These are phyloP conservation scores for Sinotaia quadrata DNA, from an alignment of 2,888 invertebrate species.

Conservation along the genomic window DNA sequence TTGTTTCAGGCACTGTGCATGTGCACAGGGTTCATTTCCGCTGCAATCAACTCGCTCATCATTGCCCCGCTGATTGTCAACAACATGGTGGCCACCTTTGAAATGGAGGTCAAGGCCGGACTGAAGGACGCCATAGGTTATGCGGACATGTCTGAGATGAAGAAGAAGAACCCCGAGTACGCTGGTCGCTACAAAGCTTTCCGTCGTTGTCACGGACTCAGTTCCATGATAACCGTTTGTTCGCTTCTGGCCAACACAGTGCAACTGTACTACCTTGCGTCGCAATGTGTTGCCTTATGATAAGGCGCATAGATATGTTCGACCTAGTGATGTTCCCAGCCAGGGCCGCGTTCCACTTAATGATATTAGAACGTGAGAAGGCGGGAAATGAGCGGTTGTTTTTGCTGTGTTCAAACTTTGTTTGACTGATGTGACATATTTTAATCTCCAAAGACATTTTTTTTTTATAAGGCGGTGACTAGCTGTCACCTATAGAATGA, in stretches of 20 bases:
- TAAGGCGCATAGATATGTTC: not conserved
- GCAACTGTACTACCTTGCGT: slow-evolving; percentile 48
- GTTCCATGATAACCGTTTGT: slow-evolving; percentile 44
- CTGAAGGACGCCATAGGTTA: slow-evolving; percentile 50
- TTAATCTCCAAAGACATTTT: not conserved
- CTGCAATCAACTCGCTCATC: slow-evolving; percentile 47
- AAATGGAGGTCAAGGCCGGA: slow-evolving; percentile 49
- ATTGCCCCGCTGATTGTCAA: slow-evolving; percentile 49
- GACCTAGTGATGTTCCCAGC: not conserved
- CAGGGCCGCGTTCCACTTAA: no score
- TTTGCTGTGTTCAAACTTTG: no score
- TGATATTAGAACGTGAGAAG: not conserved
- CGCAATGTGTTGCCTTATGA: slow-evolving; percentile 30
- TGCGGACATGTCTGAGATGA: slow-evolving; percentile 48
- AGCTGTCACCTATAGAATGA: no score
- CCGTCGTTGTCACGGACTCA: slow-evolving; percentile 46
- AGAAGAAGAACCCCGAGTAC: slow-evolving; percentile 47
- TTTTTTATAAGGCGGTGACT: no score
- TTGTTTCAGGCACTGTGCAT: slow-evolving; percentile 44
- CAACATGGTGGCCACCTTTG: slow-evolving; percentile 48
- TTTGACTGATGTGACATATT: not conserved
- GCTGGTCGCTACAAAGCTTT: slow-evolving; percentile 42
- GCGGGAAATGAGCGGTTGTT: not conserved
- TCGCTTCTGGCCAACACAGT: slow-evolving; percentile 47
- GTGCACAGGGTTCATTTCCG: slow-evolving; percentile 39